These are phyloP conservation scores for Mesocricetus auratus DNA, from an alignment of 2,113 vertebrate species.

Conservation along the genomic window DNA sequence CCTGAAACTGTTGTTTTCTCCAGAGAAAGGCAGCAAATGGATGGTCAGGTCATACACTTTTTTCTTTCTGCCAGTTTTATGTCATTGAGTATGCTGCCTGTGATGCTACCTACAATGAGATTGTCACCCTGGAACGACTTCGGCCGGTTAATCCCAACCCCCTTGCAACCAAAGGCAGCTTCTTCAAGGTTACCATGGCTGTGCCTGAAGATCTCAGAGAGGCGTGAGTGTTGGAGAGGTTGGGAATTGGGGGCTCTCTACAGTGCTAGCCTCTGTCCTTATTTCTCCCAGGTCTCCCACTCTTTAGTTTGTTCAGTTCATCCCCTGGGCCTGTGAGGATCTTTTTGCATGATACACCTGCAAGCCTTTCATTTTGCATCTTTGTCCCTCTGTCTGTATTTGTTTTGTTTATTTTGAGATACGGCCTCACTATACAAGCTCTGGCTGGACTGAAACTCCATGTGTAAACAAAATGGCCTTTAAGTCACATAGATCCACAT, in stretches of 20 bases:
- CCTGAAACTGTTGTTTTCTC: neutral
- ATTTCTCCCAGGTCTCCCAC: neutral
- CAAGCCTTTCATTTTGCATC: neutral
- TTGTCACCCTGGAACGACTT: slow-evolving; percentile 94
- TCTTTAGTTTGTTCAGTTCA: neutral
- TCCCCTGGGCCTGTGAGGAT: neutral
- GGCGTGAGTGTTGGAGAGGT: slow-evolving; percentile 88
- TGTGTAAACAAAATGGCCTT: neutral
- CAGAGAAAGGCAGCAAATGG: neutral
- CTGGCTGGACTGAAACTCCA: neutral
- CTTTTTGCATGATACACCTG: neutral
- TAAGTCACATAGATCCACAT: neutral
- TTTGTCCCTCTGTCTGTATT: slow-evolving; percentile 23
- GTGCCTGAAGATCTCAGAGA: slow-evolving; percentile 94
- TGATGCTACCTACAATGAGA: slow-evolving; percentile 96
- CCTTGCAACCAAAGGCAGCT: slow-evolving; percentile 90
- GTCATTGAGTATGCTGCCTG: slow-evolving; percentile 96
- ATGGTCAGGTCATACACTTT: neutral
- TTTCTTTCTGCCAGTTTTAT: slow-evolving; percentile 89
- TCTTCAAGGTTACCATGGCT: slow-evolving; percentile 92
- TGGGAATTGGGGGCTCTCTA: neutral
- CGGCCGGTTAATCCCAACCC: slow-evolving; percentile 94
- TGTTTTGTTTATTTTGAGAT: neutral
- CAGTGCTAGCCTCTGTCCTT: neutral
- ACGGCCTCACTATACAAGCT: neutral